phyloP scores from a whole-genome alignment of 1,140 invertebrate species.

The Ceratoteleas bidentatus region DNA sequence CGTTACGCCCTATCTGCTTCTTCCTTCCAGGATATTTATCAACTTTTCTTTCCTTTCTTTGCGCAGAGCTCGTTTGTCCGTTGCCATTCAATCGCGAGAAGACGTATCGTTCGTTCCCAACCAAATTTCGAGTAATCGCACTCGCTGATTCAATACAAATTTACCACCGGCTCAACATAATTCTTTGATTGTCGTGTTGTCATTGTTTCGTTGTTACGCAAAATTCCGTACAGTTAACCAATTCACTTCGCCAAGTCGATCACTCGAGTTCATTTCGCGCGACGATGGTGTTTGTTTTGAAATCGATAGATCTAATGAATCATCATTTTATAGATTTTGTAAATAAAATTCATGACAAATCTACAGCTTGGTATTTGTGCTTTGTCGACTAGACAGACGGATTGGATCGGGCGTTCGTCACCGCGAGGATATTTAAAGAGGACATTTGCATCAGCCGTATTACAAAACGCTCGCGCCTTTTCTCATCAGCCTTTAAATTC shows the following conservation, averaged over 20 bases:
- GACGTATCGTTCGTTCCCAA: too few relatives aligned
- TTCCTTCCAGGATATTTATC: conserved; percentile 26
- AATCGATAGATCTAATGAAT: conserved; percentile 1
- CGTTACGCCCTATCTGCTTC: conserved; percentile 39
- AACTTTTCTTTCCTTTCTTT: background rate
- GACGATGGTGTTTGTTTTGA: conserved; percentile 1
- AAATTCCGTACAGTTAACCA: too few relatives aligned
- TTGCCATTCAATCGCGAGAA: too few relatives aligned
- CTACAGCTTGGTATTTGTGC: conserved; percentile 3
- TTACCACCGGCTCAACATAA: too few relatives aligned
- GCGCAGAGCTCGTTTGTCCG: too few relatives aligned
- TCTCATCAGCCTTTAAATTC: too few relatives aligned
- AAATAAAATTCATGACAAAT: conserved; percentile 25
- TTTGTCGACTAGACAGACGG: background rate
- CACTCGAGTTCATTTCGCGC: conserved; percentile 5
- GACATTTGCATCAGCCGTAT: conserved; percentile 6
- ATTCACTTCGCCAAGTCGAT: background rate
- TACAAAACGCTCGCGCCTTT: background rate
- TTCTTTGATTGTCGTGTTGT: background rate
- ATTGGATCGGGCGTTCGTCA: background rate
- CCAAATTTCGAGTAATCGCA: too few relatives aligned
- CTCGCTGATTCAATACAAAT: too few relatives aligned
- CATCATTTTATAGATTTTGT: conserved; percentile 28
- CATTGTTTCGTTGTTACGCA: background rate
- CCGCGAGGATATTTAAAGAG: background rate